Base-by-base conservation (phyloP, 2,113 vertebrate genomes). In the Periophthalmodon schlosseri region DNA sequence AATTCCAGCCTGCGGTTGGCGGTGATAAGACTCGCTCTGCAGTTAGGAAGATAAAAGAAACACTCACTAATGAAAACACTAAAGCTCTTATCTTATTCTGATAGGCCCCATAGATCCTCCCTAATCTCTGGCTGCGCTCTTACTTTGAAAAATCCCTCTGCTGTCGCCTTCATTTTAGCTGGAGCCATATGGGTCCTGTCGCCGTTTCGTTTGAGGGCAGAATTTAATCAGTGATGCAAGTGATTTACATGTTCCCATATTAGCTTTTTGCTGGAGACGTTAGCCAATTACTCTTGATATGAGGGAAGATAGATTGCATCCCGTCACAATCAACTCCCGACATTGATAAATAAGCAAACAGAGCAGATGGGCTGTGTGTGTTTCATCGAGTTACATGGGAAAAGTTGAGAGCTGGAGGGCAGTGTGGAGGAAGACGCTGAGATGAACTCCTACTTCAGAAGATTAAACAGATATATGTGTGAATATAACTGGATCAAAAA, bases 41-140 rank as follows among this genome's bases (percentile, higher is more conserved):
- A 71, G 86, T 84, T 75, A 78, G 75, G 79, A 70, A 91, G 93
- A 94, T 94, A 92, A 93, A 85, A 83, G 84, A 88, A 81, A 91
- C 91, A 79, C 88, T 82, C 87, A 86, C 84, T 75, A 88, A 89
- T 82, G 80, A 91, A 88, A 90, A 87, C 89, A 84, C 60, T 81
- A 84, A 72, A 79, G 80, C 36, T 84, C 75, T 88, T 90, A 94
- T 94, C 94, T 92, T 90, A 92, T 90, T 64, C 74, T 44, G 61
- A 75, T 81, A 82, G 81, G 82, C 89, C 90, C 92, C 93, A 86
- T 85, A 88, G 89, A 87, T 87, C 80, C 82, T 81, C 79, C 72
- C 79, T 86, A 84, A 82, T 84, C 84, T 90, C 46, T 76, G 49
- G 4, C 56, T 23, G 73, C 69, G 70, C 64, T 63, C 72, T 86